Evolutionary conservation across 2,888 invertebrate species (phyloP).

Genomic region (Orchesellides sinensis): DNA sequence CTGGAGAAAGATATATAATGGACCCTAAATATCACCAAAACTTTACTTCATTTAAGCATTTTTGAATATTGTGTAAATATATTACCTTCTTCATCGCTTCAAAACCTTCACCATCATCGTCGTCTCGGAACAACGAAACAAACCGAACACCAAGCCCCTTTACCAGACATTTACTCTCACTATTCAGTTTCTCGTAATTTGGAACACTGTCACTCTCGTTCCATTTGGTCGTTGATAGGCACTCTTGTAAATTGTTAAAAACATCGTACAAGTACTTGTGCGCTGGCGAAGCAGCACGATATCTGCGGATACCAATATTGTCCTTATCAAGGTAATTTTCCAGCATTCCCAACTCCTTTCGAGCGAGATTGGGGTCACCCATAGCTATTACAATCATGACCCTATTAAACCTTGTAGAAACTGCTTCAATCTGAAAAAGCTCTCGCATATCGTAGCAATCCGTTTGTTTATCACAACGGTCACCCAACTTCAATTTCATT

Average conservation of each 20-base stretch:
- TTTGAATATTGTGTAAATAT: not conserved
- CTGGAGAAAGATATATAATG: conserved; percentile 14
- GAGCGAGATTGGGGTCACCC: conserved; percentile 17
- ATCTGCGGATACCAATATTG: not conserved
- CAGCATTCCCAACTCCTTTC: conserved; percentile 26
- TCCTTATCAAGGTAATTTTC: conserved; percentile 21
- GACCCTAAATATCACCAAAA: not conserved
- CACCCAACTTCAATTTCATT: not conserved
- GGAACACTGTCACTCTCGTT: not conserved
- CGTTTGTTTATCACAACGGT: not conserved
- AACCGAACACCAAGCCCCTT: conserved; percentile 38
- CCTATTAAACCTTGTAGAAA: conserved; percentile 63
- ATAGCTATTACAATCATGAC: conserved; percentile 45
- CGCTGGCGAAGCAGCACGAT: conserved; percentile 29
- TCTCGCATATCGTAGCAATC: conserved; percentile 50
- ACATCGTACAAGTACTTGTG: conserved; percentile 32
- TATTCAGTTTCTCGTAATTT: not conserved
- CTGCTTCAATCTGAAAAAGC: conserved; percentile 47
- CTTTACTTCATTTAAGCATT: not conserved
- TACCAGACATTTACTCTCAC: conserved; percentile 33
- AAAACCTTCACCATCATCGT: conserved; percentile 33
- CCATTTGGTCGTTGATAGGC: not conserved
- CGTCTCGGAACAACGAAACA: conserved; percentile 34
- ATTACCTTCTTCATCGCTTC: conserved; percentile 52
- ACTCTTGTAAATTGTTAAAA: conserved; percentile 3